These are phyloP conservation scores for Equus quagga DNA, from an alignment of 2,113 vertebrate genomes.

Conservation along the genomic window DNA sequence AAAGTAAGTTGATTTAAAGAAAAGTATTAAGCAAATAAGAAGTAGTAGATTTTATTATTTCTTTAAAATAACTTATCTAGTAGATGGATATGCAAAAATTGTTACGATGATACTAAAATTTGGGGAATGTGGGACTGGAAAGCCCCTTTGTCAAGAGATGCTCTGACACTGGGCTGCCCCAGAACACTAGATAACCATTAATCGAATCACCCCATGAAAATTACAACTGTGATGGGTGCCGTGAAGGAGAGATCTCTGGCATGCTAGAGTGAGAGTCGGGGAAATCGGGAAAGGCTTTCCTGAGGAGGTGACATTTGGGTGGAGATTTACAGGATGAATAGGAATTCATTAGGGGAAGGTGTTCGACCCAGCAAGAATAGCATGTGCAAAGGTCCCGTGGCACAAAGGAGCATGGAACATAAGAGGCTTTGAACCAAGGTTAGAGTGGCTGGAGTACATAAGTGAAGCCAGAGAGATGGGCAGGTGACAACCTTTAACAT, in stretches of 20 bases:
- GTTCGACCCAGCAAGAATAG: not conserved
- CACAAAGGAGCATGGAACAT: not conserved
- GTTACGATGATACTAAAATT: not conserved
- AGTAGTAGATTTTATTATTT: slow-evolving; percentile 8
- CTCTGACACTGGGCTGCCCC: not conserved
- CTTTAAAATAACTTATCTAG: not conserved
- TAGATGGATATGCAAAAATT: not conserved
- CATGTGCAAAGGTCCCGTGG: slow-evolving; percentile 3
- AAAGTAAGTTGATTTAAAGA: slow-evolving; percentile 8
- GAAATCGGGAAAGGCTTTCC: not conserved
- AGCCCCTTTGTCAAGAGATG: not conserved
- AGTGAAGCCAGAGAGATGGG: not conserved
- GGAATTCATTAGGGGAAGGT: not conserved
- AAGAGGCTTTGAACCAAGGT: not conserved
- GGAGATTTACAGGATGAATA: not conserved
- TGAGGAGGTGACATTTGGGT: not conserved
- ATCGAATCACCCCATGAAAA: not conserved
- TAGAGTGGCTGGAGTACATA: not conserved
- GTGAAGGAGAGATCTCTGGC: not conserved
- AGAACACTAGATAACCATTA: not conserved
- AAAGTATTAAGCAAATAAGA: slow-evolving; percentile 6
- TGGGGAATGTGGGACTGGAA: not conserved
- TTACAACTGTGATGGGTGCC: not conserved
- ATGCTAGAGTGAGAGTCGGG: not conserved
- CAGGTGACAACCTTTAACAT: not conserved